Evolutionary conservation across 2,888 invertebrate species (phyloP).

Genomic region (Adelphocoris suturalis): DNA sequence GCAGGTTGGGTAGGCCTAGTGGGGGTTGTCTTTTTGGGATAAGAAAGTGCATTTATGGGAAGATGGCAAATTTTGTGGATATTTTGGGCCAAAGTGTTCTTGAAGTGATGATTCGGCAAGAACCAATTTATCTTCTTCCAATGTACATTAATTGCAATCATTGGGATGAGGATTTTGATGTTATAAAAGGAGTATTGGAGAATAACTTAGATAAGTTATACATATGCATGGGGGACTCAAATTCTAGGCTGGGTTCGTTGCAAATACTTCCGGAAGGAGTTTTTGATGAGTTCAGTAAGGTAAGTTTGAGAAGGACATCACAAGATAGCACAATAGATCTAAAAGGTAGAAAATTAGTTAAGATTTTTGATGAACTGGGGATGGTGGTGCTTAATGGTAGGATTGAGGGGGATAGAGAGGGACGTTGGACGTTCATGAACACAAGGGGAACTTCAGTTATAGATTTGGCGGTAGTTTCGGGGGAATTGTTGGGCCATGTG

Average conservation of each 20-base stretch:
- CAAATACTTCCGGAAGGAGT: too few species aligned
- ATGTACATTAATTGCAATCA: neutral
- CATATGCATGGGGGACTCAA: neutral
- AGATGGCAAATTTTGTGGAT: neutral
- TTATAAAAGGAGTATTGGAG: too few species aligned
- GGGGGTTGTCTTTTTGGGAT: too few species aligned
- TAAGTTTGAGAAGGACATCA: neutral
- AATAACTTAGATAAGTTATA: too few species aligned
- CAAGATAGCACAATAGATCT: neutral
- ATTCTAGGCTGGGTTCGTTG: too few species aligned
- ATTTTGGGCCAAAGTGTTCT: neutral
- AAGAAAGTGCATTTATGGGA: neutral
- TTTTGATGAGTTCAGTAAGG: too few species aligned
- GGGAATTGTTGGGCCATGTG: neutral
- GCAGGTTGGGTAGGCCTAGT: too few species aligned
- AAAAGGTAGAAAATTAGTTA: neutral
- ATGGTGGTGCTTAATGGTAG: slow-evolving; percentile 23
- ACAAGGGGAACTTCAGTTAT: neutral
- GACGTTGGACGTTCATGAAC: slow-evolving; percentile 29
- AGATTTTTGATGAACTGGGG: neutral
- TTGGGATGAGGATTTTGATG: too few species aligned
- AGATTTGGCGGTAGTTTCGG: slow-evolving; percentile 3
- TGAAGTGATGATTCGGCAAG: neutral
- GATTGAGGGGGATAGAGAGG: neutral
- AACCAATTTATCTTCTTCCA: neutral